These are phyloP conservation scores for Scatophagus argus DNA, from an alignment of 2,113 vertebrate genomes.

Conservation along the genomic window DNA sequence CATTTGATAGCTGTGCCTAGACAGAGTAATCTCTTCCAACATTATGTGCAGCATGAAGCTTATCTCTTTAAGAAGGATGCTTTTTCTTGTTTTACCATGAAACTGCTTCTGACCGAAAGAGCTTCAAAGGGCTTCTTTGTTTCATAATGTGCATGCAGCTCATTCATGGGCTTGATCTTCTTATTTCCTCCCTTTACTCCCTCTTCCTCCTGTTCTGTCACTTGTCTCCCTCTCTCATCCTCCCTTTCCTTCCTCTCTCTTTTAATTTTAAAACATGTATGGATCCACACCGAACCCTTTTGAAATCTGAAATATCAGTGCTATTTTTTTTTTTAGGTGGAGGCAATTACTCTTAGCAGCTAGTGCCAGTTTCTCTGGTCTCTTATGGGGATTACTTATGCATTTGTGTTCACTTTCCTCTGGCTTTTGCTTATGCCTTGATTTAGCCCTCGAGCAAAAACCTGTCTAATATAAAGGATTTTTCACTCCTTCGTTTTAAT, in stretches of 20 bases:
- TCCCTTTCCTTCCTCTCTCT: conserved; percentile 26
- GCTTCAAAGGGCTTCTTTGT: conserved; percentile 87
- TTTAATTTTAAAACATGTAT: conserved; percentile 58
- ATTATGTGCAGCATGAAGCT: conserved; percentile 83
- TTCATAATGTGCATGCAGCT: conserved; percentile 85
- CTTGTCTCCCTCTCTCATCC: conserved; percentile 31
- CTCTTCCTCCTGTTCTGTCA: conserved; percentile 45
- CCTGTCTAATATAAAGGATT: conserved; percentile 58
- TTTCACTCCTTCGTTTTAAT: conserved; percentile 62
- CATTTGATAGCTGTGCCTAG: conserved; percentile 84
- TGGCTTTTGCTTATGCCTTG: conserved; percentile 67
- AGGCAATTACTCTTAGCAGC: conserved; percentile 75
- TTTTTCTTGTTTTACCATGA: conserved; percentile 85
- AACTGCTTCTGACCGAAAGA: conserved; percentile 85
- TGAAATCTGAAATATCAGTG: conserved; percentile 76
- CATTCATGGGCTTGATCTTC: conserved; percentile 82
- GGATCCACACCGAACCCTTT: conserved; percentile 59
- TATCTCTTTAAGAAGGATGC: conserved; percentile 85
- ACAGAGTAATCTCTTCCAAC: conserved; percentile 83
- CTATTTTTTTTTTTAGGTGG: conserved; percentile 62
- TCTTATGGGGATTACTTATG: conserved; percentile 75
- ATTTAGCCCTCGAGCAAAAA: conserved; percentile 67
- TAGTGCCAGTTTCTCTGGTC: conserved; percentile 55
- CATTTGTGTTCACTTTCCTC: conserved; percentile 79
- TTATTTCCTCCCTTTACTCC: conserved; percentile 68